Evolutionary conservation across 2,113 vertebrate species (phyloP).

Genomic region (Mus pahari): DNA sequence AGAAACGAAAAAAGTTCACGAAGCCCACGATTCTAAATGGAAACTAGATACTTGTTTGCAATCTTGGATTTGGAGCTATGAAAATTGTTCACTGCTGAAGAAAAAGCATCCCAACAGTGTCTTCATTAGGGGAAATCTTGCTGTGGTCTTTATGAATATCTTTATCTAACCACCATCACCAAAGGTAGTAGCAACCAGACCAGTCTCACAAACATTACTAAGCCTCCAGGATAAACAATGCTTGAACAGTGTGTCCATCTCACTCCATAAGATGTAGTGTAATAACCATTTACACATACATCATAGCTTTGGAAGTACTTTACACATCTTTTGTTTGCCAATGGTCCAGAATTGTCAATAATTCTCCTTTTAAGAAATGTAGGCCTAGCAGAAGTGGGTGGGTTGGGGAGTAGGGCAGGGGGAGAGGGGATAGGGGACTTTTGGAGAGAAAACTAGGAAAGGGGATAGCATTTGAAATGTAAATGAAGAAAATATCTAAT

Average conservation of each 20-base stretch:
- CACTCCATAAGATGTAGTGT: background rate
- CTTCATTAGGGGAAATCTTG: background rate
- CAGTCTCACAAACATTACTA: background rate
- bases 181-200: background rate
- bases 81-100: fast-evolving
- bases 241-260: background rate
- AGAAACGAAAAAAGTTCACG: background rate
- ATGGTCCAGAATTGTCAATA: background rate
- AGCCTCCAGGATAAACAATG: background rate
- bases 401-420: too few species aligned
- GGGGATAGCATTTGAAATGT: too few species aligned
- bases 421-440: too few species aligned
- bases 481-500: too few species aligned
- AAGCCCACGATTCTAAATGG: background rate
- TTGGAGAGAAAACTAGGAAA: too few species aligned
- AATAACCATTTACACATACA: background rate
- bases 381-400: too few species aligned
- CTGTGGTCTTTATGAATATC: fast-evolving
- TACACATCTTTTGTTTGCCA: background rate
- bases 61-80: background rate
- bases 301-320: background rate
- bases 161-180: too few species aligned
- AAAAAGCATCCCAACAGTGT: too few species aligned
- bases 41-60: background rate
- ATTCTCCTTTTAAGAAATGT: background rate